These are phyloP conservation scores for Halcyon senegalensis DNA, from an alignment of 2,113 vertebrate genomes.

Conservation along the genomic window DNA sequence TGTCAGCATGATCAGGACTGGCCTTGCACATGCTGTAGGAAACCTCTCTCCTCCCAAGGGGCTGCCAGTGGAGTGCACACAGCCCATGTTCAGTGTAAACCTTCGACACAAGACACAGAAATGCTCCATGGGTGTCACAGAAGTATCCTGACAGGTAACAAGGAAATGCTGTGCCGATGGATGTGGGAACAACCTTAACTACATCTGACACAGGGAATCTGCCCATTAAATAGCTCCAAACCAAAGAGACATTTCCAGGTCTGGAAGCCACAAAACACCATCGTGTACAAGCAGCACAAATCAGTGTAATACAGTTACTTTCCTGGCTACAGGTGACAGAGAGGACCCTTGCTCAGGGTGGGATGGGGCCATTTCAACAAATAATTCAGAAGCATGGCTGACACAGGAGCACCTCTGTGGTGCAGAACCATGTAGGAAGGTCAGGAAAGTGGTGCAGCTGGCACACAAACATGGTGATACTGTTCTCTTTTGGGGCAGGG, in stretches of 20 bases:
- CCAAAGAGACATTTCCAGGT: not conserved
- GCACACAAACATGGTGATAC: not conserved
- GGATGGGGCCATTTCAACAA: not conserved
- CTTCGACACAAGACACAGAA: not conserved
- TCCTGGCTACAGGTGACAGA: not conserved
- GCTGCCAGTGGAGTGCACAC: not conserved
- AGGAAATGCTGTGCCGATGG: not conserved
- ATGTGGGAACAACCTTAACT: not conserved
- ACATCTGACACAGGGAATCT: not conserved
- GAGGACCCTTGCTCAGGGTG: not conserved
- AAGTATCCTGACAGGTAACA: conserved; percentile 1
- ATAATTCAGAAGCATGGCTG: not conserved
- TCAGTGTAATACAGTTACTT: not conserved
- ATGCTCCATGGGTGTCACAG: not conserved
- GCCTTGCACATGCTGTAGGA: not conserved
- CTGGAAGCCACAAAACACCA: not conserved
- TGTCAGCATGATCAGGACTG: not conserved
- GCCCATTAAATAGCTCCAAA: conserved; percentile 2
- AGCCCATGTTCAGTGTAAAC: not conserved
- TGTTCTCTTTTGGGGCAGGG: not conserved
- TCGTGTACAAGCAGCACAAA: not conserved
- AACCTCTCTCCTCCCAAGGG: not conserved
- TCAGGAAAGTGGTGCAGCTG: not conserved
- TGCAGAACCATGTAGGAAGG: not conserved
- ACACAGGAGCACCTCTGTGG: not conserved